Base-by-base conservation (phyloP, 2,113 vertebrate genomes). In the Tachysurus vachellii region DNA sequence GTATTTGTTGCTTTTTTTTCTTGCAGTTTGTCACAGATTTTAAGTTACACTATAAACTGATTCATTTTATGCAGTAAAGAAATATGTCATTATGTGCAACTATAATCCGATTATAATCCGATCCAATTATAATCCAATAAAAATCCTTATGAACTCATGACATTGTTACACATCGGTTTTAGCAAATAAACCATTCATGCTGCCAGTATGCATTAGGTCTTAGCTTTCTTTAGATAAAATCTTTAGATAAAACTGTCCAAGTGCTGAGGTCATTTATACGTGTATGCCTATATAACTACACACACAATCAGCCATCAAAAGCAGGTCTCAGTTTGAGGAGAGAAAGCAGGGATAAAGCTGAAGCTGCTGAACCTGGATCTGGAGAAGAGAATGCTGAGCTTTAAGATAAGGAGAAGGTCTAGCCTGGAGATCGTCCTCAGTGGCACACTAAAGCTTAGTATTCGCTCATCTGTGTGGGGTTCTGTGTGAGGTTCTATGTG, bases 391-490 rank as follows among this genome's bases (percentile, higher is more conserved):
- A 95, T 96, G 88, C 64, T 0, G 87, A 95, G 23, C 94, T 97
- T 86, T 95, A 97, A 36, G 57, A 62, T 75, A 47, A 95, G 10
- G 95, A 97, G 91, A 23, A 86, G 86, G 87, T 94, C 91, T 95
- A 96, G 88, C 93, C 93, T 75, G 88, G 86, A 57, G 93, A 95
- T 1, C 94, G 96, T 92, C 96, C 97, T 26, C 93, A 96, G 92
- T 97, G 96, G 96, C 96, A 97, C 91, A 97, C 96, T 93, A 97
- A 97, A 87, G 87, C 96, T 2, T 96, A 97, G 89, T 97, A 97
- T 54, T 96, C 97, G 96, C 93, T 97, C 88, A 97, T 96, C 0
- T 97, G 97, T 0, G 87, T 97, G 90, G 97, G 97, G 77, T 97
- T 97, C 92, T 97, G 96, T n/a, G n/a, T n/a, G n/a, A n/a, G n/a